phyloP scores from a whole-genome alignment of 2,888 invertebrate genomes.

The Pegoplata infirma region DNA sequence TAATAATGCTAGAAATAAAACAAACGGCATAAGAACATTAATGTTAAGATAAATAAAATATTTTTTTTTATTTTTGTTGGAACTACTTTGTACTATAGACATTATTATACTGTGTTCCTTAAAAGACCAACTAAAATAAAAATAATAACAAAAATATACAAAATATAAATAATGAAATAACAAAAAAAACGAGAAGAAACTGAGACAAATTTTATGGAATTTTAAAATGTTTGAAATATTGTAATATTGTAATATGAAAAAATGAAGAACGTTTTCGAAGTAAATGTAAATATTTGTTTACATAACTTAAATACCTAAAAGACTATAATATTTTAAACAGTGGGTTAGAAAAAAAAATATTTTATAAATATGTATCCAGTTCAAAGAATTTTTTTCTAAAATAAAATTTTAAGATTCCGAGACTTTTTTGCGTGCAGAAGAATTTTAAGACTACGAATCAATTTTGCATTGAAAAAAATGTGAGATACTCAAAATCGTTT shows the following conservation, averaged over 20 bases:
- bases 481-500: too few species aligned
- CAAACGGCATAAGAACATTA: slow-evolving; percentile 10
- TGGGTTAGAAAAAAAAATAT: too few species aligned
- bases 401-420: too few species aligned
- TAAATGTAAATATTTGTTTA: slow-evolving; percentile 58
- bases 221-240: slow-evolving; percentile 24
- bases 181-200: too few species aligned
- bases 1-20: background rate
- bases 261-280: slow-evolving; percentile 34
- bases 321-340: slow-evolving; percentile 33
- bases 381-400: too few species aligned
- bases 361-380: too few species aligned
- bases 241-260: slow-evolving; percentile 9
- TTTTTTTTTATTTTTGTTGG: too few species aligned
- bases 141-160: background rate
- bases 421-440: too few species aligned
- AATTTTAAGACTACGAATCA: too few species aligned
- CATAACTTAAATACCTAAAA: slow-evolving; percentile 47
- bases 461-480: too few species aligned
- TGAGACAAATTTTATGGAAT: slow-evolving; percentile 28
- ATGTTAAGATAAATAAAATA: slow-evolving; percentile 32
- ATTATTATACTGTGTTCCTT: background rate
- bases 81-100: too few species aligned
- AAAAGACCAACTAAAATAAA: slow-evolving; percentile 5
- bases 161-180: background rate